Percentiles rank a stretch among this genome's conserved stretches.
phyloP scores from a whole-genome alignment of 2,113 vertebrate genomes.

The Montifringilla adamsi region DNA sequence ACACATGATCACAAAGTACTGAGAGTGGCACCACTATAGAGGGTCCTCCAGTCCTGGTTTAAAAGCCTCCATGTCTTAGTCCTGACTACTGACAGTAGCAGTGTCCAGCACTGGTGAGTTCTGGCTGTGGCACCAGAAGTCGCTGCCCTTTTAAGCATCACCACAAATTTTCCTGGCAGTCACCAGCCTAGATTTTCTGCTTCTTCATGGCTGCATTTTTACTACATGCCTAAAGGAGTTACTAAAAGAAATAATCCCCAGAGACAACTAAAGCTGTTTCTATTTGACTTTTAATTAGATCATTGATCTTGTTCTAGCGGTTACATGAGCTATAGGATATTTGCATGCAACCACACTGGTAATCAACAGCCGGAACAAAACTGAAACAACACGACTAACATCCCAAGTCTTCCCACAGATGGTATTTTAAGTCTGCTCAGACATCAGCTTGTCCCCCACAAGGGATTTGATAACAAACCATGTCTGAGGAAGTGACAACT shows the following conservation, averaged over 20 bases:
- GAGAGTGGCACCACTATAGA: neutral
- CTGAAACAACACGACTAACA: neutral
- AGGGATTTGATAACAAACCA: neutral
- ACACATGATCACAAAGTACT: neutral
- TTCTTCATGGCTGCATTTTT: neutral
- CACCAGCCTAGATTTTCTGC: neutral
- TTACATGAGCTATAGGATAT: constrained; percentile 18
- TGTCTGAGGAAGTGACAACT: neutral
- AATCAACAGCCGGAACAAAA: neutral
- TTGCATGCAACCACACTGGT: constrained; percentile 23
- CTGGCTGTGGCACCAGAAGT: neutral
- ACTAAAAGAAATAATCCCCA: neutral
- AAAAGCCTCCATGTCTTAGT: neutral
- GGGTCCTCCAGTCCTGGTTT: accelerated
- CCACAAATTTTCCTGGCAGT: neutral
- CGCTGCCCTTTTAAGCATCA: neutral
- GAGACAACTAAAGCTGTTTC: constrained; percentile 3
- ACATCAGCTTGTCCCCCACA: neutral
- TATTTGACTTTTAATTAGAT: constrained; percentile 34
- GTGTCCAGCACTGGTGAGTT: neutral
- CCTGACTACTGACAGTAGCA: neutral
- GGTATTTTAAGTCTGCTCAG: neutral
- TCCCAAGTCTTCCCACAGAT: neutral
- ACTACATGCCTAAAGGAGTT: neutral
- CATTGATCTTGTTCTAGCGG: constrained; percentile 20